Evolutionary conservation across 2,888 invertebrate genomes (phyloP), one percentile per base, ranked within the genome.

Genomic region (Penaeus monodon): DNA sequence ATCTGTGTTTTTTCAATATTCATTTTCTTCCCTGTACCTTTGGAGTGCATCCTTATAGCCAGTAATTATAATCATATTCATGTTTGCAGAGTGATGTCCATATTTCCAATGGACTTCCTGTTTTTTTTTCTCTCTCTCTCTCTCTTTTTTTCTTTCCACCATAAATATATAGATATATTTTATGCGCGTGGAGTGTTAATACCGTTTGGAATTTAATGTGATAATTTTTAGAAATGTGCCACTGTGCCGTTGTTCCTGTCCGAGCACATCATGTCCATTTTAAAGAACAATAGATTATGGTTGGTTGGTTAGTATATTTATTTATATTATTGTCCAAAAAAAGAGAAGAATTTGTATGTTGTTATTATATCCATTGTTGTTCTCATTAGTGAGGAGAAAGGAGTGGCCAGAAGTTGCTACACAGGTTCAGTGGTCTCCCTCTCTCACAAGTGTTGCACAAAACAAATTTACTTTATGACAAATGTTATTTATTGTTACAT

Each of bases 171-270:
- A 68, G 66, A 57, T 70, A 77, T 76, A 68, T 78, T 65, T 65
- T 85, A 81, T 77, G 77, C 78, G 86, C 81, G 82, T 86, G 86
- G 82, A 86, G 77, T 86, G 86, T 86, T 76, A 57, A 76, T 49
- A 86, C 66, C 66, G 81, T 49, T 73, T 81, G 81, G 70, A 70
- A 78, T 63, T 57, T 84, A 68, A 73, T 70, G 79, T 84, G 49
- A 66, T 65, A 64, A 83, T 49, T 17, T 73, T 44, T 57, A 77
- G 77, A 57, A 77, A 27, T 77, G 27, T 77, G 57, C 63, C 57
- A 12, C 17, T 76, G 20, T 24, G 44, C 27, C 63, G 29, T 84
- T 27, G 64, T 84, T 57, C 77, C 65, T 84, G 68, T 78, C 68
- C 49, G 68, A 70, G 57, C 68, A 57, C 49, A 27, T 78, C 57